Base-by-base conservation (phyloP, 2,888 invertebrate genomes). In the Nomada goodeniana region DNA sequence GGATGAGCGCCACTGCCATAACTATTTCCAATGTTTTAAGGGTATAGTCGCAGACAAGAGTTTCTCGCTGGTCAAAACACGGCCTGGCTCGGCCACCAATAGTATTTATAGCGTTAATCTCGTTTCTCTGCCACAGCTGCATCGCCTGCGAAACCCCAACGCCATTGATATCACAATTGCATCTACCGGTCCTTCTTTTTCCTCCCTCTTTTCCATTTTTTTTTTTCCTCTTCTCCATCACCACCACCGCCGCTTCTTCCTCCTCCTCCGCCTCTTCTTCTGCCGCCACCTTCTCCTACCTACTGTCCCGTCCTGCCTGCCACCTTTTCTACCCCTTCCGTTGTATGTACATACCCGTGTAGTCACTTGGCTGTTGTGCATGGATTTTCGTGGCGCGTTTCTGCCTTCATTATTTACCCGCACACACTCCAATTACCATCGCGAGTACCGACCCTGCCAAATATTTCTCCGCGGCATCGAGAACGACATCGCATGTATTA, bases 71-170 rank as follows among this genome's bases (percentile, higher is more conserved):
- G 64, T 60, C 73, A 64, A 47, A 71, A 52, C 68, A 73, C 60
- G 50, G 76, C 55, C 77, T 80, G 77, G 60, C 77, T 69, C 82
- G 76, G 55, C 79, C 83, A 71, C 73, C 82, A 83, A 84, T 83
- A 87, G 88, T 92, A 92, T 92, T 92, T 93, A 93, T 93, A 93
- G 92, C 91, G 90, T 92, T 92, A 93, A 93, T 93, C 92, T 92
- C 90, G 92, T 91, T 92, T 91, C 90, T 89, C 88, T 83, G 89
- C 86, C 89, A 89, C 92, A 91, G 92, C 92, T 91, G 91, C 93
- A 92, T 90, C 91, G 90, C 83, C 90, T 86, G 90, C 90, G 85
- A 90, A 90, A 90, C 88, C 82, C 87, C 88, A 90, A 81, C 81
- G 85, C 85, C 90, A 89, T 88, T 90, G 88, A 91, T 90, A 90